A percentile compares a stretch with the other conserved stretches of the same genome.
phyloP scores from a whole-genome alignment of 2,888 invertebrate genomes.

The Xestia rhomboidea region DNA sequence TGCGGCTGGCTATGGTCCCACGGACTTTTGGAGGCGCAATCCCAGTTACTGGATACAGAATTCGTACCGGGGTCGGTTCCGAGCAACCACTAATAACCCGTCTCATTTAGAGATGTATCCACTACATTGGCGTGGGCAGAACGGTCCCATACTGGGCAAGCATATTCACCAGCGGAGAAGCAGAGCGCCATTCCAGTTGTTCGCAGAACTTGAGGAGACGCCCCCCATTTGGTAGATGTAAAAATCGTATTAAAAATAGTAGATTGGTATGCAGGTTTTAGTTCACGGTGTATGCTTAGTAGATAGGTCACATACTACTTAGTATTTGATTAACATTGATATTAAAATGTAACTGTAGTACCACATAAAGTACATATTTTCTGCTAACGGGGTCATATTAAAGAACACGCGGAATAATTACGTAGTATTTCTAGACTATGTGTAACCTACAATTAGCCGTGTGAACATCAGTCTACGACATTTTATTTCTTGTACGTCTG shows the following conservation, averaged over 20 bases:
- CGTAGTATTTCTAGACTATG: slow-evolving; percentile 48
- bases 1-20: too few species aligned
- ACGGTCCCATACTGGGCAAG: too few species aligned
- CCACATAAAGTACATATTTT: slow-evolving; percentile 16
- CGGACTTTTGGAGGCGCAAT: too few species aligned
- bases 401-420: slow-evolving; percentile 45
- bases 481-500: slow-evolving; percentile 45
- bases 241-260: slow-evolving; percentile 30
- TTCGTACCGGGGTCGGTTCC: too few species aligned
- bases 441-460: slow-evolving; percentile 60
- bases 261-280: background rate
- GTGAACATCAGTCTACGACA: slow-evolving; percentile 57
- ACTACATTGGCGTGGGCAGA: too few species aligned
- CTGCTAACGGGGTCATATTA: slow-evolving; percentile 55
- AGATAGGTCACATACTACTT: slow-evolving; percentile 17
- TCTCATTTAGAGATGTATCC: too few species aligned
- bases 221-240: too few species aligned
- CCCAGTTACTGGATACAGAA: too few species aligned
- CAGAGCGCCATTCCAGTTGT: too few species aligned
- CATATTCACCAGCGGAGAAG: too few species aligned
- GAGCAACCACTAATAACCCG: too few species aligned
- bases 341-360: slow-evolving; percentile 17
- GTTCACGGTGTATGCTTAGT: slow-evolving; percentile 5
- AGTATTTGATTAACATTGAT: slow-evolving; percentile 16
- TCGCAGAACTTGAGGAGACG: too few species aligned